Conservation (phyloP, 2,113 vertebrate genomes). For the Cynopterus brachyotis region DNA sequence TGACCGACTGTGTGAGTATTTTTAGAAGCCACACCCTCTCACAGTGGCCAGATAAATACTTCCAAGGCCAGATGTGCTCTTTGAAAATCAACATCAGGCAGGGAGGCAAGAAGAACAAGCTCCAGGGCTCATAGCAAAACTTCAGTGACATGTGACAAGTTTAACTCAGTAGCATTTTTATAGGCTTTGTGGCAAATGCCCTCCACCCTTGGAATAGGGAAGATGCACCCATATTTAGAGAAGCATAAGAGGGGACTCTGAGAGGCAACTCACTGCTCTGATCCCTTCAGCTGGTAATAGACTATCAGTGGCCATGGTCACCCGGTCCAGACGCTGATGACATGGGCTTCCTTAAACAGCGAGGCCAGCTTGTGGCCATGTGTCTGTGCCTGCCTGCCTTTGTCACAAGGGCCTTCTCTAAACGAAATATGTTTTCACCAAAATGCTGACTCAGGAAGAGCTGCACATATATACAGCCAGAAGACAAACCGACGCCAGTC, state of each 20-base stretch:
- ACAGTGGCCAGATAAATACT: slow-evolving; percentile 78
- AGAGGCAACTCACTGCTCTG: background rate
- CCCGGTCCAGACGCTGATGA: background rate
- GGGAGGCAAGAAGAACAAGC: slow-evolving; percentile 60
- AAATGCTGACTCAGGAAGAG: slow-evolving; percentile 60
- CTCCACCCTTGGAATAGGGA: background rate
- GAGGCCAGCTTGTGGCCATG: slow-evolving; percentile 51
- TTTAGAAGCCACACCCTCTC: slow-evolving; percentile 77
- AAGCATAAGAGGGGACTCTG: fast-evolving
- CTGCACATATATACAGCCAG: background rate
- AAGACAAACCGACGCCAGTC: slow-evolving; percentile 49
- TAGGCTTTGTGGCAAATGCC: background rate
- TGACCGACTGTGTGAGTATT: slow-evolving; percentile 69
- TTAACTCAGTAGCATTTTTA: slow-evolving; percentile 31
- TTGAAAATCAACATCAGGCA: slow-evolving; percentile 67
- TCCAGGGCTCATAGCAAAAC: slow-evolving; percentile 51
- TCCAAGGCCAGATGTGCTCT: slow-evolving; percentile 79
- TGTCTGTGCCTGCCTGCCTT: slow-evolving; percentile 53
- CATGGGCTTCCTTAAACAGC: background rate
- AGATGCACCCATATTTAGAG: background rate
- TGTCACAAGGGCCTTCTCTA: slow-evolving; percentile 21
- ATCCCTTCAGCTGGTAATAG: background rate
- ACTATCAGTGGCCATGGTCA: background rate
- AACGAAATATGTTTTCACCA: background rate
- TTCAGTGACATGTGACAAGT: background rate